Evolutionary conservation across 2,113 vertebrate genomes (phyloP).

Genomic region (Burhinus bistriatus): DNA sequence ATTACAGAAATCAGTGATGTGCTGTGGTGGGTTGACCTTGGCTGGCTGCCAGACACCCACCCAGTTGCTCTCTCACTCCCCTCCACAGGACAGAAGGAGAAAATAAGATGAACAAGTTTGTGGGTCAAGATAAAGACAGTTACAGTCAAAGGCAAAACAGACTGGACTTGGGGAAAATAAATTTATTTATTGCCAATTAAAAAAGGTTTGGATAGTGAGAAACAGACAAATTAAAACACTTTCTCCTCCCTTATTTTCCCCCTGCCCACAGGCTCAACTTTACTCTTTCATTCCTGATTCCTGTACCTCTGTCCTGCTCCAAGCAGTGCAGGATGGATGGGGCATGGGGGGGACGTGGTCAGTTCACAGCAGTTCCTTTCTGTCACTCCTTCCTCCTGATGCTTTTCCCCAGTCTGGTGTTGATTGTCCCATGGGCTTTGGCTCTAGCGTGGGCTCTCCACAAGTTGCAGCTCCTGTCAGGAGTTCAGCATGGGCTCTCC

Average conservation of each 20-base stretch:
- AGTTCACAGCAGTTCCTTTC: background rate
- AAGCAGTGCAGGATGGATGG: background rate
- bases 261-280: background rate
- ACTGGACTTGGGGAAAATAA: background rate
- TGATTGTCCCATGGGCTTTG: background rate
- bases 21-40: background rate
- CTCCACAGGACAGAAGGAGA: background rate
- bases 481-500: background rate
- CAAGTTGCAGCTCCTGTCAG: background rate
- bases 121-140: background rate
- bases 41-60: background rate
- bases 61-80: background rate
- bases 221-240: background rate
- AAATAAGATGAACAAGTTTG: background rate
- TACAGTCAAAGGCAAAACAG: background rate
- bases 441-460: background rate
- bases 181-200: background rate
- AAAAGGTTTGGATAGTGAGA: background rate
- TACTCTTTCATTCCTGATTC: background rate
- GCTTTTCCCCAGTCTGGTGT: background rate
- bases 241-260: background rate
- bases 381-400: background rate
- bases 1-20: background rate
- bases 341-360: background rate
- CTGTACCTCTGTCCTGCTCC: background rate